These are phyloP conservation scores for Drosophila punjabiensis DNA, from an alignment of 1,140 invertebrate genomes.

Conservation along the genomic window DNA sequence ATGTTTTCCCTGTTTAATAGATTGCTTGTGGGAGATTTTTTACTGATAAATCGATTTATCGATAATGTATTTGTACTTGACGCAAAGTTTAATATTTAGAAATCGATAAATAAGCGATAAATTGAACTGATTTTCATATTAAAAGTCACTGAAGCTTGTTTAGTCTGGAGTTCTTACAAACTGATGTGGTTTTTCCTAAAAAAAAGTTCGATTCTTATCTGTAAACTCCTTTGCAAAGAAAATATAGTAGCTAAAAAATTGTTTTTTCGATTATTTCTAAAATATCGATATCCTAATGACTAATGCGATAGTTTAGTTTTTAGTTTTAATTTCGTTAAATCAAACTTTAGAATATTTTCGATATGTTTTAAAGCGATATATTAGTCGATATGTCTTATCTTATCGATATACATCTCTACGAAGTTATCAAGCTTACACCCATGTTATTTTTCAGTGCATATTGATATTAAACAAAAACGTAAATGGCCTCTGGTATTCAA, in stretches of 20 bases:
- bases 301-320: no score
- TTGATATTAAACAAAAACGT: slow-evolving; percentile 2
- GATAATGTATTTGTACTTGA: background rate
- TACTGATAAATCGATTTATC: background rate
- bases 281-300: no score
- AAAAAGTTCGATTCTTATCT: background rate
- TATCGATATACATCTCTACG: no score
- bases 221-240: no score
- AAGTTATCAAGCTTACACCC: background rate
- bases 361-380: no score
- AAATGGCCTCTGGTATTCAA: background rate
- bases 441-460: slow-evolving; percentile 10
- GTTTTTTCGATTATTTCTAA: no score
- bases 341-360: no score
- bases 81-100: background rate
- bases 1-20: background rate
- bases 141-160: background rate
- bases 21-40: background rate
- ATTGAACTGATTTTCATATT: background rate
- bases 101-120: background rate
- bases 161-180: background rate
- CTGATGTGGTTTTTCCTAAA: background rate
- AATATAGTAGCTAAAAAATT: no score
- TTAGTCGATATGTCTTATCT: no score
- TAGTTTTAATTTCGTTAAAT: no score